These are phyloP conservation scores for Xanthia icteritia DNA, from an alignment of 2,888 invertebrate species.

Conservation along the genomic window DNA sequence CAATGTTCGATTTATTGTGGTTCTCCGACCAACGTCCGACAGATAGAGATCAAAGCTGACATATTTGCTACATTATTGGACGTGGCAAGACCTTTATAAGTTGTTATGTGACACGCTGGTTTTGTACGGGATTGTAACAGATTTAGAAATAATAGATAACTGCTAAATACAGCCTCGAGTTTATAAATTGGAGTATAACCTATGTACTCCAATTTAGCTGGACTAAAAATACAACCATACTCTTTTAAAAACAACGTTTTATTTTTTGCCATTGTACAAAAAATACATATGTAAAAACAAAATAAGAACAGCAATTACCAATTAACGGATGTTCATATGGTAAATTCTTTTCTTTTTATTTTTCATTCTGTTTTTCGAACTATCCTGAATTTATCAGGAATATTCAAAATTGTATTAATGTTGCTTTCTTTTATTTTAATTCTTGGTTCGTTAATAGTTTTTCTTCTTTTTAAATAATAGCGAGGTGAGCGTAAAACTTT, in stretches of 20 bases:
- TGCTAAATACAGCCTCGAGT: not conserved
- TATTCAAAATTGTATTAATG: constrained; percentile 3
- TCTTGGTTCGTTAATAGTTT: constrained; percentile 7
- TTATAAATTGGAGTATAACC: not conserved
- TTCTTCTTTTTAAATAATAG: constrained; percentile 19
- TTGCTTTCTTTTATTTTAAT: constrained; percentile 7
- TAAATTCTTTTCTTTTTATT: constrained; percentile 6
- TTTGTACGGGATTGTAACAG: not conserved
- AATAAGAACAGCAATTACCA: constrained; percentile 17
- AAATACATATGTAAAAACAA: not conserved
- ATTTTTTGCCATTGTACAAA: not conserved
- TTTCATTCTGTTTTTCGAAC: constrained; percentile 13
- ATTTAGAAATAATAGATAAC: constrained; percentile 11
- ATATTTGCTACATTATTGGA: constrained; percentile 47
- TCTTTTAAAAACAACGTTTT: not conserved
- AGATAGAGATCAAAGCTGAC: constrained; percentile 59
- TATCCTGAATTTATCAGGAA: constrained; percentile 7
- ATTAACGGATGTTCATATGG: constrained; percentile 12
- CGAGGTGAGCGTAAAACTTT: not conserved
- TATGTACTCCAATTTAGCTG: too few relatives aligned
- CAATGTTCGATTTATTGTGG: constrained; percentile 76
- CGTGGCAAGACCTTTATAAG: constrained; percentile 25
- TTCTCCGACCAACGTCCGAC: constrained; percentile 39
- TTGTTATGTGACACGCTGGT: constrained; percentile 27
- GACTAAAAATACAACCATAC: not conserved